Base-by-base conservation (phyloP, 2,888 invertebrate species). In the Corbicula japonica region DNA sequence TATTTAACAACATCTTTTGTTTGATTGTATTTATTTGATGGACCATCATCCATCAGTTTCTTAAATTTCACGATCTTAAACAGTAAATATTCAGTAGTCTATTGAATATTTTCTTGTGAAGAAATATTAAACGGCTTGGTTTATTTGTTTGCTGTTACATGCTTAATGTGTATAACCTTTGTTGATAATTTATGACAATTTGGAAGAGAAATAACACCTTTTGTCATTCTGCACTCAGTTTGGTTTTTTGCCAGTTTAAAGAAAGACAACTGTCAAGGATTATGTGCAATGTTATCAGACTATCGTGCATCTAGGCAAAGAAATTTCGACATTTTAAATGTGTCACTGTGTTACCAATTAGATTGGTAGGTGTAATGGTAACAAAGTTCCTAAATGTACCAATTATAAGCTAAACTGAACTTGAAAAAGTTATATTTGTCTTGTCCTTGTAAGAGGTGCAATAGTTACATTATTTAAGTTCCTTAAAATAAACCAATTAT, bases 221-320 rank as follows among this genome's bases (percentile, higher is more conserved):
- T 62, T 63, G 71, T 72, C 54, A 72, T n/a, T 52, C 21, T 61
- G 61, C 54, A 72, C 62, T 54, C 28, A 52, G 54, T 44, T 63
- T 72, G 63, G 71, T 44, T 21, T 30, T 18, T 41, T 63, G 71
- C 71, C 63, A 63, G 32, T 38, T 35, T 52, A n/a, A n/a, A 30
- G 28, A 54, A 52, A 38, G 26, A 28, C 38, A 21, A 52, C 35
- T 52, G n/a, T n/a, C n/a, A n/a, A n/a, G n/a, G n/a, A n/a, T n/a
- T n/a, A n/a, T n/a, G n/a, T n/a, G n/a, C n/a, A n/a, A n/a, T n/a
- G n/a, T n/a, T n/a, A n/a, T n/a, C n/a, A n/a, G n/a, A n/a, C n/a
- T n/a, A n/a, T n/a, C n/a, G n/a, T n/a, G n/a, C n/a, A n/a, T n/a
- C n/a, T n/a, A n/a, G n/a, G n/a, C n/a, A n/a, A n/a, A n/a, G n/a